Evolutionary conservation across 2,797 vertebrate species (phyloP), one percentile per base, ranked within the genome.

Genomic region (Sebastes dallii): DNA sequence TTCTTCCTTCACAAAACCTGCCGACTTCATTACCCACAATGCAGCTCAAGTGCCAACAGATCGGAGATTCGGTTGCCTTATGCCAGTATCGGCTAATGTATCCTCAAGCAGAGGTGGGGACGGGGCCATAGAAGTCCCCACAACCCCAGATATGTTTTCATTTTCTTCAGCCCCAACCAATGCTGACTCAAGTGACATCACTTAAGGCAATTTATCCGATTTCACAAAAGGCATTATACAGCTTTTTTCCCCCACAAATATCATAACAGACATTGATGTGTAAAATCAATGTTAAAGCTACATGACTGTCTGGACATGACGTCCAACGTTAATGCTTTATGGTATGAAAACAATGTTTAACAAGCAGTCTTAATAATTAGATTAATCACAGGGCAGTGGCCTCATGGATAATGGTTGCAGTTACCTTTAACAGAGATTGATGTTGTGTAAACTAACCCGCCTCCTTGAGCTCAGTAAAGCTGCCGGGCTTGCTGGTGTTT

Each of bases 51-150:
- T 13, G 16, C 10, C 1, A 18, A n/a, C 29, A 32, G 16, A 9
- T 60, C 8, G 0, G 58, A 60, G 29, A 30, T 1, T 60, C 1
- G 8, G 22, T 2, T 25, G 36, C 1, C 0, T 42, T 25, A 0
- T 16, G 34, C 13, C 10, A 22, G 20, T 22, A 22, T 0, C 0
- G 0, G 6, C 3, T 50, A 20, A 50, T 50, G 46, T 20, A 20
- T 18, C 46, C 46, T 50, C 46, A 50, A 20, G 46, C 18, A 50
- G 18, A 50, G 0, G 7, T 20, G 18, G 46, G 46, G 46, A 8
- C 46, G 18, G 46, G 18, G 46, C 46, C 46, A 50, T 50, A 20
- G 46, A 50, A 20, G 46, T 20, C 46, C 46, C 46, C 46, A 8
- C 46, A 50, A 3, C 18, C 3, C 46, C 0, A 50, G 46, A 46